Conservation (phyloP, 2,113 vertebrate genomes). For the Halichoerus grypus region DNA sequence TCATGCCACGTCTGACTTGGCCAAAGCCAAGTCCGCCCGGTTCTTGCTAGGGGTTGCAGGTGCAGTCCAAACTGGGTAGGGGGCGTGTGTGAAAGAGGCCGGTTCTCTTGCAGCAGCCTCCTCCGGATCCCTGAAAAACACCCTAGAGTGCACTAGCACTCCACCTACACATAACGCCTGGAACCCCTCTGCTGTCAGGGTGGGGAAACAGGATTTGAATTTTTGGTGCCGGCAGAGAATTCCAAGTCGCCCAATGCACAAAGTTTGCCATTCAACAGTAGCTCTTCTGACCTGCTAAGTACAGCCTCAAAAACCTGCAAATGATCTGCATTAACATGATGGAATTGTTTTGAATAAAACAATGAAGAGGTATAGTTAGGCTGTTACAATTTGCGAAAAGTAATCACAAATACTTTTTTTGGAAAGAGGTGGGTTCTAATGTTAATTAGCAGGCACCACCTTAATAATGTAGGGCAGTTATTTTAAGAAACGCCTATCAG, state of each 20-base stretch:
- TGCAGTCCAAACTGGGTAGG: not conserved
- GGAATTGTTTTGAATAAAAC: not conserved
- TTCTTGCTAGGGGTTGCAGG: constrained; percentile 24
- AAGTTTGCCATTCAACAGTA: not conserved
- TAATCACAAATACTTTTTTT: not conserved
- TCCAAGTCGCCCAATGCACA: not conserved
- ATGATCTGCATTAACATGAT: not conserved
- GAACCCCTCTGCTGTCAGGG: not conserved
- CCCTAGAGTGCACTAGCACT: not conserved
- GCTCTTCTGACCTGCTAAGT: not conserved
- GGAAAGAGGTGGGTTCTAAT: not conserved
- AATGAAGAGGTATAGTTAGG: not conserved
- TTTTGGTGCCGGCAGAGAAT: not conserved
- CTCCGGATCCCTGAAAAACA: not conserved
- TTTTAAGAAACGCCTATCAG: not conserved
- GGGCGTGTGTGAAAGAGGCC: not conserved
- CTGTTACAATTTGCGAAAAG: not conserved
- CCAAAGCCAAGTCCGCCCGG: not conserved
- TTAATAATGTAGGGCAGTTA: not conserved
- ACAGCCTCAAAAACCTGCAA: not conserved
- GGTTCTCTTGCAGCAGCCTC: not conserved
- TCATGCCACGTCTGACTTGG: not conserved
- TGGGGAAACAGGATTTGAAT: not conserved
- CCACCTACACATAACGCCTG: not conserved
- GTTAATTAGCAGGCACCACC: not conserved